Evolutionary conservation across 2,888 invertebrate species (phyloP).

Genomic region (Cataglyphis altisquamis): DNA sequence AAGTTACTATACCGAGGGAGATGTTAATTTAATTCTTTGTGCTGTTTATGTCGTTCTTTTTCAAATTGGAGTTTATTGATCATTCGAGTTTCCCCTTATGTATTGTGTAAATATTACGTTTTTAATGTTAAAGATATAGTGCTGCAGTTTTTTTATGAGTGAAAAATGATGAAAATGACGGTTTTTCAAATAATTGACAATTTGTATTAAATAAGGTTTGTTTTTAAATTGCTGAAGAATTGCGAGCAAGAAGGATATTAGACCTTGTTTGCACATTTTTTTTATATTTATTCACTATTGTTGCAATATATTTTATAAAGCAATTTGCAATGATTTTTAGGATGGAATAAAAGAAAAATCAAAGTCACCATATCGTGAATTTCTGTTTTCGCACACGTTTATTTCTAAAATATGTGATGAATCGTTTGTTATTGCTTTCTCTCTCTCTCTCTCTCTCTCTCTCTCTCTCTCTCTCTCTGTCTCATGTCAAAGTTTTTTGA

Average conservation of each 20-base stretch:
- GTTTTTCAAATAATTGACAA: not conserved
- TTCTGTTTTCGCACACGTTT: not conserved
- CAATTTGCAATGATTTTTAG: not conserved
- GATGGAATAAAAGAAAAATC: not conserved
- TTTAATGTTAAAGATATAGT: not conserved
- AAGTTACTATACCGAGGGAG: not conserved
- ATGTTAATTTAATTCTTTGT: conserved; percentile 5
- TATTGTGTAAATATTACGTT: not conserved
- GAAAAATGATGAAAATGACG: not conserved
- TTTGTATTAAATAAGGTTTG: not conserved
- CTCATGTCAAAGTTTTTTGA: conserved; percentile 21
- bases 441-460: not conserved
- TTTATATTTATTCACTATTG: not conserved
- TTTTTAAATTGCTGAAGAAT: not conserved
- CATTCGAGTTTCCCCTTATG: not conserved
- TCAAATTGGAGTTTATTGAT: not conserved
- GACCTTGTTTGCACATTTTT: not conserved
- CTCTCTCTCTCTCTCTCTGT: not conserved
- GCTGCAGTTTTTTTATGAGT: not conserved
- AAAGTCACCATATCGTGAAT: not conserved
- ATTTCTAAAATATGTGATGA: conserved; percentile 7
- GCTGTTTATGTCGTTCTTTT: not conserved
- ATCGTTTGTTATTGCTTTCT: conserved; percentile 9
- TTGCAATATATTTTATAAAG: not conserved
- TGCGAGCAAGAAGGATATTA: not conserved